These are phyloP conservation scores for Phymorhynchus buccinoides DNA, from an alignment of 1,140 invertebrate genomes.

Conservation along the genomic window DNA sequence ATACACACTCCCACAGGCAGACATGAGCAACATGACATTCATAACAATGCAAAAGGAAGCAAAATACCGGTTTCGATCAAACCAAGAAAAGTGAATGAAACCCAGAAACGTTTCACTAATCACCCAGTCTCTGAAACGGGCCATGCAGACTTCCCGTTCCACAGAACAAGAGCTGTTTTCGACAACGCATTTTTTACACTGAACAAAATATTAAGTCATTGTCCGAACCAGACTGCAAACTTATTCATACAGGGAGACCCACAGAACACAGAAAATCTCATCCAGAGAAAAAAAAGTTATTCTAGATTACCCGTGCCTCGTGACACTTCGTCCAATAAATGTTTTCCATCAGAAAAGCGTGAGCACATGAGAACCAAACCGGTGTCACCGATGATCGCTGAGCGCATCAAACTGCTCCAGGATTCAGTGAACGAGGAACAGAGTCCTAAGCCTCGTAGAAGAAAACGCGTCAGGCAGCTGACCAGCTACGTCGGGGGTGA, in stretches of 20 bases:
- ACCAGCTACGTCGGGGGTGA: background rate
- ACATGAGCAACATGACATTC: background rate
- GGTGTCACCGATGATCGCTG: background rate
- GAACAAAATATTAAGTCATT: background rate
- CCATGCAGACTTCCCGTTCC: background rate
- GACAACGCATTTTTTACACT: background rate
- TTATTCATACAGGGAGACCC: background rate
- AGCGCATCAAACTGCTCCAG: background rate
- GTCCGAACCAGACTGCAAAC: background rate
- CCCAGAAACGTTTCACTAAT: background rate
- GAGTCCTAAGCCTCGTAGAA: background rate
- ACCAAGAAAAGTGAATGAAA: background rate
- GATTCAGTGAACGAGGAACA: background rate
- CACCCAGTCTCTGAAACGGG: background rate
- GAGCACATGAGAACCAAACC: background rate
- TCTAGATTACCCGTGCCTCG: slow-evolving; percentile 1
- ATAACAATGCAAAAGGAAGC: background rate
- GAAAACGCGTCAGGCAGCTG: background rate
- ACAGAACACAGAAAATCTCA: background rate
- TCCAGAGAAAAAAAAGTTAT: background rate
- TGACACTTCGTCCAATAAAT: background rate
- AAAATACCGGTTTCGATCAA: background rate
- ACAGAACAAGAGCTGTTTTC: background rate
- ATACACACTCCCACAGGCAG: background rate
- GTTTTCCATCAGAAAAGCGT: background rate